Evolutionary conservation across 53 echinoderm and acorn worm genomes (phyloP), one percentile per base, ranked within the genome.

Genomic region (Henricia sp.): DNA sequence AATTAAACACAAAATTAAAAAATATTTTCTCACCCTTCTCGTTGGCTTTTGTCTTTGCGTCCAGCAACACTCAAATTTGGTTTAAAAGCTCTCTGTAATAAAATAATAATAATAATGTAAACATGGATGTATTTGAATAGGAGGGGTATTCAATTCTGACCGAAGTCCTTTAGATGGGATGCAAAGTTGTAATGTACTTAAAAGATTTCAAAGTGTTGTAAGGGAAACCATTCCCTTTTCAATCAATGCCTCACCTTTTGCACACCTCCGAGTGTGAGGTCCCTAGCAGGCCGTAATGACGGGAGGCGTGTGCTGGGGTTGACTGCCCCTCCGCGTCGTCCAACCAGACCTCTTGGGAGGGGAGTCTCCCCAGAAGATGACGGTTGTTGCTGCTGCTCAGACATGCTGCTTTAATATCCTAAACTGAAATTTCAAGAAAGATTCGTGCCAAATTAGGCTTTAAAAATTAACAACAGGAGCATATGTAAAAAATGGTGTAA

Each of bases 21-120:
- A n/a, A n/a, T n/a, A n/a, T n/a, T n/a, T n/a, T n/a, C n/a, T 50
- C 16, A 68, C 68, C 70, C 33, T 63, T 80, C 80, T 6, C 27
- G 62, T 44, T 80, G 64, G 48, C 33, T 85, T 84, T 88, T 96
- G 14, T 96, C 93, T 71, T 86, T 89, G 30, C 96, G 91, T 2
- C 75, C 90, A 67, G 96, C 90, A 59, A 63, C 17, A 46, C 32
- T 80, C 9, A 96, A 89, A 67, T 93, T 96, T 59, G 96, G 96
- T 66, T 93, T 96, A 85, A 96, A 96, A 25, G 96, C 89, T 94
- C 93, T 96, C 96, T 96, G 72, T 35, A 56, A 48, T 40, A 12
- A 67, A 65, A 17, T 66, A 52, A 65, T n/a, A n/a, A n/a, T n/a
- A n/a, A 9, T 13, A 44, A 44, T 44, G 44, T 13, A 44, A 4